Base-by-base conservation (phyloP, 2,888 invertebrate genomes). In the Thalpophila matura region DNA sequence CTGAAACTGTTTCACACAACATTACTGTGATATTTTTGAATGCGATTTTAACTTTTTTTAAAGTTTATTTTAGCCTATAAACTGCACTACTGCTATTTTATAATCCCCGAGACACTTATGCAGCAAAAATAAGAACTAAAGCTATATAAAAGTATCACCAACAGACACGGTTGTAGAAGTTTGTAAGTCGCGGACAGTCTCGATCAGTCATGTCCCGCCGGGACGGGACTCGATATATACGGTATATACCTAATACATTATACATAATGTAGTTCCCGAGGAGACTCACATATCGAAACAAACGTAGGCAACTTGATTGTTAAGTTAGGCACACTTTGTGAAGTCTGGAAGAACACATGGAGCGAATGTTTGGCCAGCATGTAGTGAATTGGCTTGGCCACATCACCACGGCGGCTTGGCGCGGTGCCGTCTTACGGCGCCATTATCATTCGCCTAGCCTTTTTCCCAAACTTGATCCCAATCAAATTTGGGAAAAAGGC, bases 291-390 rank as follows among this genome's bases (percentile, higher is more conserved):
- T 71, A 71, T 63, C 60, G 71, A 74, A 78, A 78, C 76, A 61
- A 46, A 67, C 63, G 62, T 49, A 46, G 61, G 7, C 47, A 77
- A 79, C 70, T 74, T 77, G 65, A 77, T 74, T 71, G 74, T 74
- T 62, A 54, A 77, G 77, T 78, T 79, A 70, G 65, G 54, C 62
- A 73, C 55, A 74, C 45, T 78, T 77, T 49, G 55, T 42, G 43
- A 74, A 46, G 64, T 63, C 61, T 58, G 35, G 2, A 1, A 0
- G 4, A 33, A 63, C 62, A 70, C 14, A 77, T 54, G n/a, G 64
- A 9, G 1, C 7, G 3, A 1, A 0, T 7, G 42, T 18, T 46
- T 20, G n/a, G 16, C 27, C 16, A 69, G 26, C 46, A 46, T 33
- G 18, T 6, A 33, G 2, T 26, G 7, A 16, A n/a, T n/a, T n/a